These are phyloP conservation scores for Macrosiphum euphorbiae DNA, from an alignment of 2,888 invertebrate genomes.

Conservation along the genomic window DNA sequence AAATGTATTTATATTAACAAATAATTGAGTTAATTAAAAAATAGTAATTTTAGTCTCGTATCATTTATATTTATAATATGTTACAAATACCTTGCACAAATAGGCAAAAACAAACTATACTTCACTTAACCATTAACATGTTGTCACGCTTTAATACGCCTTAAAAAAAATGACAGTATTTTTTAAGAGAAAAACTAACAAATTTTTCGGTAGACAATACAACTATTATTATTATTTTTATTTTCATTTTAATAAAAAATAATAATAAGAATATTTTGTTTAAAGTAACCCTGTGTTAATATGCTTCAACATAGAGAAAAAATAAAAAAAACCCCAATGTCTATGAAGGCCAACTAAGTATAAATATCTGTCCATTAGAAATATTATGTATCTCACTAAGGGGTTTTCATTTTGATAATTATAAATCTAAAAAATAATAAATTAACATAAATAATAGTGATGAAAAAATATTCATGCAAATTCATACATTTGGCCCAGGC, in stretches of 20 bases:
- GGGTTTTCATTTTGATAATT: constrained; percentile 44
- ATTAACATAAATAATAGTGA: constrained; percentile 17
- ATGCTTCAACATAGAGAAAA: constrained; percentile 48
- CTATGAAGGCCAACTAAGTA: constrained; percentile 48
- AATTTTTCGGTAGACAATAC: constrained; percentile 44
- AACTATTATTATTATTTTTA: constrained; percentile 25
- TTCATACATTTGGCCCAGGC: background rate
- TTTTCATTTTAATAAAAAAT: constrained; percentile 12
- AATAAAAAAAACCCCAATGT: constrained; percentile 39
- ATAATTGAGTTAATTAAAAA: constrained; percentile 64
- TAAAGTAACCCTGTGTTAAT: constrained; percentile 63
- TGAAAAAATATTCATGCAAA: constrained; percentile 30
- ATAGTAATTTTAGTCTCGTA: constrained; percentile 64
- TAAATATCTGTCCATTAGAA: constrained; percentile 46
- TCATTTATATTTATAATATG: constrained; percentile 64
- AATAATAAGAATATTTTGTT: constrained; percentile 39
- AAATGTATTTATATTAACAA: constrained; percentile 62
- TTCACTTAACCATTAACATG: constrained; percentile 48
- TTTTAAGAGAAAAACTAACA: constrained; percentile 40
- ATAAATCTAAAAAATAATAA: constrained; percentile 49
- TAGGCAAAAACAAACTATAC: constrained; percentile 31
- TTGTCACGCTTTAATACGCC: constrained; percentile 32
- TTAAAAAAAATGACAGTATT: constrained; percentile 56
- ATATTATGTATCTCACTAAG: constrained; percentile 56
- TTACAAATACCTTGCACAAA: constrained; percentile 49